phyloP scores from a whole-genome alignment of 2,113 vertebrate genomes.

The Petroica traversi region DNA sequence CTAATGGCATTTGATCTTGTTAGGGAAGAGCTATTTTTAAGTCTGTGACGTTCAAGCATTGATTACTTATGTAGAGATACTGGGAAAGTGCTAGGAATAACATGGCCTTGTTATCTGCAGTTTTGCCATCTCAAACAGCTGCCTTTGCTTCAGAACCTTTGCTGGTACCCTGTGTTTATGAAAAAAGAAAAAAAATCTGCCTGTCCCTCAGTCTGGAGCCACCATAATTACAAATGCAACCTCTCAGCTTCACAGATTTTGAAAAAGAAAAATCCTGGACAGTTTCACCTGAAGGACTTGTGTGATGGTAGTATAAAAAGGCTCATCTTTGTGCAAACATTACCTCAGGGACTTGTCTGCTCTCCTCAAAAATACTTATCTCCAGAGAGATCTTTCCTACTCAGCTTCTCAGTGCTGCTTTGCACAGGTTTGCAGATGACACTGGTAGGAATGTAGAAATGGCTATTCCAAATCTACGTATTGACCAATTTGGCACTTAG shows the following conservation, averaged over 20 bases:
- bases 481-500: background rate
- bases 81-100: background rate
- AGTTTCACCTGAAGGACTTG: background rate
- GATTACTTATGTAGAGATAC: background rate
- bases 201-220: background rate
- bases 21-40: constrained; percentile 45
- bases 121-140: background rate
- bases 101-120: background rate
- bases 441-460: background rate
- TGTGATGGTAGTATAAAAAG: background rate
- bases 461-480: background rate
- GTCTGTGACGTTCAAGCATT: constrained; percentile 34
- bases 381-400: background rate
- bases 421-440: background rate
- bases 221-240: background rate
- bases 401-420: background rate
- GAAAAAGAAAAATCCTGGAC: background rate
- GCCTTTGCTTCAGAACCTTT: background rate
- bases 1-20: constrained; percentile 40
- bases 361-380: background rate
- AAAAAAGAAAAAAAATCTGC: background rate
- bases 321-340: background rate
- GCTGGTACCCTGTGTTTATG: background rate
- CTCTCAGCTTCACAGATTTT: background rate
- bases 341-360: background rate